Evolutionary conservation across 2,113 vertebrate species (phyloP), one percentile per base, ranked within the genome.

Genomic region (Chrysemys picta): DNA sequence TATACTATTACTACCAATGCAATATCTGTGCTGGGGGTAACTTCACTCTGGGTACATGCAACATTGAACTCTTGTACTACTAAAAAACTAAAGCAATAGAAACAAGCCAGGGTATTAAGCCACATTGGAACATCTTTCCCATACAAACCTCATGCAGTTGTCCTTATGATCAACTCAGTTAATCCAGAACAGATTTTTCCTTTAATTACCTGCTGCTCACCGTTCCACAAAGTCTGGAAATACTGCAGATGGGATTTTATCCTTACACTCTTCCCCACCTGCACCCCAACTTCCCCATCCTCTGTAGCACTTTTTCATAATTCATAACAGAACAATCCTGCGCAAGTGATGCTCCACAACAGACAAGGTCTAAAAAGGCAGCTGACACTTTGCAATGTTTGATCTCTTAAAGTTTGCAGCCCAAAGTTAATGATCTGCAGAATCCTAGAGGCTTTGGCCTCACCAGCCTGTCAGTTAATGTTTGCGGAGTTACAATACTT

Each of bases 391-490:
- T 2, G 10, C 90, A 95, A 96, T 8, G 5, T 80, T 25, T 47
- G 86, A 89, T 88, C 84, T 87, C 72, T 47, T 47, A 91, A 93
- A 17, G 47, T 76, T 38, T 50, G 29, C 87, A 79, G 94, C 95
- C 93, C 96, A 96, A 97, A 95, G 93, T 97, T 95, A 97, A 97
- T 94, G 75, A 79, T 84, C 57, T 59, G 25, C 83, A n/a, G 24
- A 79, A 35, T 89, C 22, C 84, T n/a, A 83, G 85, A 89, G 91
- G 94, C 83, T 87, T 8, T 1, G 72, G 75, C 82, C 81, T 94
- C 87, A 19, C 52, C 65, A 82, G 1, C 59, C 53, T 56, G 56
- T 13, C 57, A 90, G 42, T 53, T 86, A 78, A 27, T 83, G 62
- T 87, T 94, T 49, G 45, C 10, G 19, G 65, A 72, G n/a, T 21